A percentile compares a stretch with the other conserved stretches of the same genome.
Conservation (phyloP, 2,113 vertebrate genomes). For the Malaclemys terrapin region DNA sequence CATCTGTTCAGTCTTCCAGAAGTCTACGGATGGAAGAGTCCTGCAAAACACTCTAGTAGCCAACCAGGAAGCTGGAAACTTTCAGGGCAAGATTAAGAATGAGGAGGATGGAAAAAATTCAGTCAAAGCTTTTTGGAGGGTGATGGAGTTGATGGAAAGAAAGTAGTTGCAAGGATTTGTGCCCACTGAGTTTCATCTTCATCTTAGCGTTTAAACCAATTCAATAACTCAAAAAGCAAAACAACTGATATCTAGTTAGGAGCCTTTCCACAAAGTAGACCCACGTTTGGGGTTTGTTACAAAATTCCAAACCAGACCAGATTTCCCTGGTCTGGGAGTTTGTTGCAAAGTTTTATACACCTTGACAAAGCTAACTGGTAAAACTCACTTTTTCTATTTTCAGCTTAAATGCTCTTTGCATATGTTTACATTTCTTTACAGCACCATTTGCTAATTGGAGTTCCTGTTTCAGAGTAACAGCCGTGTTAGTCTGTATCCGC, state of each 20-base stretch:
- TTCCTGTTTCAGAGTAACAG: no score
- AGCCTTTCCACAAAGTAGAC: neutral
- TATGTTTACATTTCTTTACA: neutral
- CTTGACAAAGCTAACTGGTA: neutral
- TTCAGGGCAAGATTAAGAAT: neutral
- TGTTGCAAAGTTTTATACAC: neutral
- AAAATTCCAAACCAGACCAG: neutral
- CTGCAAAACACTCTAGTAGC: neutral
- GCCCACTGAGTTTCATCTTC: neutral
- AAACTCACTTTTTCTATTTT: neutral
- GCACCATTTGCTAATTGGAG: neutral
- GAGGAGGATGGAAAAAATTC: neutral
- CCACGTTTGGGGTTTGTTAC: rapidly evolving
- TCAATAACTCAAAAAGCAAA: rapidly evolving
- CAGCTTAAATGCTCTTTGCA: neutral
- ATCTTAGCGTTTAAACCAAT: neutral
- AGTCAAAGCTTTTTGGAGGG: neutral
- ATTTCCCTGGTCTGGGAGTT: neutral
- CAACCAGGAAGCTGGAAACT: neutral
- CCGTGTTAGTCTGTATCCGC: no score
- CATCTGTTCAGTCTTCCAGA: neutral
- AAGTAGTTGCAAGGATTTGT: neutral
- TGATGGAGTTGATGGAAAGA: no score
- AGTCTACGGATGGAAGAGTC: neutral
- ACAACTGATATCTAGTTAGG: rapidly evolving